Base-by-base conservation (phyloP, 2,113 vertebrate genomes). In the Bujurquina vittata region DNA sequence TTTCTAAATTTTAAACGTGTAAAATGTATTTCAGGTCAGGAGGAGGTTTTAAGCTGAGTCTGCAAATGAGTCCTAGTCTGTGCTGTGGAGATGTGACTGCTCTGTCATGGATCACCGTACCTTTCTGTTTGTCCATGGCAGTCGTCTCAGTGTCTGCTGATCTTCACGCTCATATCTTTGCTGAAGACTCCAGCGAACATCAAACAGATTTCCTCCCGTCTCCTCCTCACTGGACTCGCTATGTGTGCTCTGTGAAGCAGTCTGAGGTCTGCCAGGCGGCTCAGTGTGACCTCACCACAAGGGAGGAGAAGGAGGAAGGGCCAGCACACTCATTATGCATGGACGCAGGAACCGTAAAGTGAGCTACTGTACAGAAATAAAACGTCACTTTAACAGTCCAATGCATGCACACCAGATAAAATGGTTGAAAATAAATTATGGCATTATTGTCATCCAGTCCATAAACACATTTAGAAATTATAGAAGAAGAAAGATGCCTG, bases 101-200 rank as follows among this genome's bases (percentile, higher is more conserved):
- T 69, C 43, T 9, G 62, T 26, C 46, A 22, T 69, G 43, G 43
- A 46, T 72, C 18, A 69, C 56, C 0, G 33, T 90, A 93, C 91
- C 94, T 90, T 89, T 92, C 83, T 92, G 88, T 88, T 90, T 88
- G 86, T 92, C 90, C 89, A 91, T 93, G 84, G 86, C 79, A 8
- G 58, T 74, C 0, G 40, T 80, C 29, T 92, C 88, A 91, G 60
- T 3, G 12, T 43, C 69, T 11, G 75, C 78, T 54, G 56, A 3
- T 61, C 79, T 15, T 79, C 77, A 35, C 23, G 26, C 81, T 92
- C 89, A 86, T 89, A 3, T 69, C 76, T 81, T 62, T 26, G 56
- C 74, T 52, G 14, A 54, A 72, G 40, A 78, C 60, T 74, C 62
- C 56, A 11, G 1, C 54, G 7, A 52, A 52, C 46, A 33, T 72